Conservation (phyloP, 2,888 invertebrate genomes). For the Dasysyrphus tricinctus region DNA sequence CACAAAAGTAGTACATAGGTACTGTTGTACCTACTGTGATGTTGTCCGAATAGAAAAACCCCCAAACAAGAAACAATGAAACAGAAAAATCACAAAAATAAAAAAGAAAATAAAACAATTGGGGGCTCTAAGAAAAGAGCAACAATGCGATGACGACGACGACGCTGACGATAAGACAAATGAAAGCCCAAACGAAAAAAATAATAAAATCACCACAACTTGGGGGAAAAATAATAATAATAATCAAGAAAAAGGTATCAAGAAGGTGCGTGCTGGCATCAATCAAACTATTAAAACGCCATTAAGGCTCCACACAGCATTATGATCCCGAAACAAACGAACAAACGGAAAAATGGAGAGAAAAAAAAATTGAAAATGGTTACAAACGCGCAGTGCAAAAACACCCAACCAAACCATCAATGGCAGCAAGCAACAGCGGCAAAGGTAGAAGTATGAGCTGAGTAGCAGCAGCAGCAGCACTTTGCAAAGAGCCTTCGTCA, state of each 20-base stretch:
- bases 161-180: conserved; percentile 29
- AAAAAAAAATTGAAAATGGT: conserved; percentile 66
- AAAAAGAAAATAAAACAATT: conserved; percentile 49
- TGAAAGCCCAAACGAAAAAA: conserved; percentile 19
- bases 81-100: conserved; percentile 38
- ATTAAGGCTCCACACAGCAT: conserved; percentile 77
- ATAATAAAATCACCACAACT: conserved; percentile 51
- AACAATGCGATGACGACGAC: conserved; percentile 13
- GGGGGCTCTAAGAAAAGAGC: conserved; percentile 1
- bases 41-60: conserved; percentile 51
- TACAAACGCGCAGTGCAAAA: conserved; percentile 71
- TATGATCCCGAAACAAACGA: conserved; percentile 76
- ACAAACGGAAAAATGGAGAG: conserved; percentile 77
- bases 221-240: conserved; percentile 73
- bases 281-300: conserved; percentile 81
- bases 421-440: conserved; percentile 48
- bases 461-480: conserved; percentile 53
- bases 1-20: conserved; percentile 30
- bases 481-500: conserved; percentile 54
- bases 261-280: conserved; percentile 79
- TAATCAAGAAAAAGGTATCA: conserved; percentile 75
- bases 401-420: conserved; percentile 65
- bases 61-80: conserved; percentile 52
- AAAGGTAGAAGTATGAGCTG: not conserved
- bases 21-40: conserved; percentile 19